These are phyloP conservation scores for Hippocampus guttulatus DNA, from an alignment of 2,113 vertebrate genomes.

Conservation along the genomic window DNA sequence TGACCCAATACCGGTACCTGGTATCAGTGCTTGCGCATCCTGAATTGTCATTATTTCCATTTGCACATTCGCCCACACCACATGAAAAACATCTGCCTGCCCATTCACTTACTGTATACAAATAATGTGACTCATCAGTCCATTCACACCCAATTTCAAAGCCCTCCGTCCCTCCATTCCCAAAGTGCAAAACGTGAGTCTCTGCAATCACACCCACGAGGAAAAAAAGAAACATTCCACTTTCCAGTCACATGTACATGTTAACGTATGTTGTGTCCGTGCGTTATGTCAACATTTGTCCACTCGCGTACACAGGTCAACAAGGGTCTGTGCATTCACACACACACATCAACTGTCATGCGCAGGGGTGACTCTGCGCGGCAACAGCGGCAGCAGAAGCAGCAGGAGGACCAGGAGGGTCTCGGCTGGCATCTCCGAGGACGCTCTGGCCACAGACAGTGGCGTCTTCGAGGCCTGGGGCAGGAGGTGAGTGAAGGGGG, in stretches of 20 bases:
- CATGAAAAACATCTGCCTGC: no score
- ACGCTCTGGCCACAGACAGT: conserved; percentile 93
- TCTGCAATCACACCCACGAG: not conserved
- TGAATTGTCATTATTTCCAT: no score
- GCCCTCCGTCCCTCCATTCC: no score
- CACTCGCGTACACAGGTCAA: not conserved
- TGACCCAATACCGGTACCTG: no score
- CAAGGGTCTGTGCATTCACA: not conserved
- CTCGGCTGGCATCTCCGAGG: conserved; percentile 87
- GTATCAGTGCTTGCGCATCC: no score
- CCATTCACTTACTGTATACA: no score
- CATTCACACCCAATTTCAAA: no score
- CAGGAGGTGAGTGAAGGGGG: conserved; percentile 77
- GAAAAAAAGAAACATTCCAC: not conserved
- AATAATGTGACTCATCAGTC: no score
- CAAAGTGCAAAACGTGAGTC: not conserved
- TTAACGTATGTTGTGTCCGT: not conserved
- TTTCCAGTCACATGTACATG: not conserved
- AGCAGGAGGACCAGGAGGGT: conserved; percentile 83
- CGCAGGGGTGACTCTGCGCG: conserved; percentile 84
- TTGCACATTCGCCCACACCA: no score
- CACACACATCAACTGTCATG: not conserved
- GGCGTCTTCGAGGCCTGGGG: conserved; percentile 96
- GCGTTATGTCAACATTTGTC: not conserved
- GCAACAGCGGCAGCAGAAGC: conserved; percentile 80